A percentile compares a stretch with the other conserved stretches of the same genome.
Evolutionary conservation across 2,113 vertebrate genomes (phyloP).

Genomic region (Budorcas taxicolor): DNA sequence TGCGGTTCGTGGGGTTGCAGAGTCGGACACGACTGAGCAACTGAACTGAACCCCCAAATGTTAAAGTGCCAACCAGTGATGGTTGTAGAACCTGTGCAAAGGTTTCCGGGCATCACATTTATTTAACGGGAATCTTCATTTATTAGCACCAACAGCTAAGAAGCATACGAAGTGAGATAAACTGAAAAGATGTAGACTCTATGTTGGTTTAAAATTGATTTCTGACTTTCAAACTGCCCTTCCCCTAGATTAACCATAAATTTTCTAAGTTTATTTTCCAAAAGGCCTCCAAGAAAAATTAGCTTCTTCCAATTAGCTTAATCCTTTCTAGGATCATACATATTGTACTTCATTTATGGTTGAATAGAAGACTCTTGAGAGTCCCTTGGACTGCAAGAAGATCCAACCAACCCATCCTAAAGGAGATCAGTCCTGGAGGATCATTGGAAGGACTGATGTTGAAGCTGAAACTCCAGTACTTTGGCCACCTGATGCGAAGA

Average conservation of each 20-base stretch:
- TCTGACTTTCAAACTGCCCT: neutral
- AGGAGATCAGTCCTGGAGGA: no score
- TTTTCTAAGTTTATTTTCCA: neutral
- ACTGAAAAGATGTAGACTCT: neutral
- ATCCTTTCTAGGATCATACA: neutral
- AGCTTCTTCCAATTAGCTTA: neutral
- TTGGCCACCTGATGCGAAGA: no score
- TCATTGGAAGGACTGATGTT: no score
- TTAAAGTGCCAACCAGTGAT: neutral
- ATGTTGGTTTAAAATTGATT: neutral
- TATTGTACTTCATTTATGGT: no score
- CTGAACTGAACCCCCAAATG: neutral
- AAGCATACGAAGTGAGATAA: neutral
- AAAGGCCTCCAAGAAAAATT: neutral
- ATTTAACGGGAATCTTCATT: neutral
- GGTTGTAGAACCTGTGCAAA: accelerated
- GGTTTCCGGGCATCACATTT: neutral
- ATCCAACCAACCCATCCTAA: no score
- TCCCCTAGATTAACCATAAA: neutral
- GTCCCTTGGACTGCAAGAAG: no score
- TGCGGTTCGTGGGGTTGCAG: neutral
- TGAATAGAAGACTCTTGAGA: neutral
- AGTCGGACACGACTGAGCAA: neutral
- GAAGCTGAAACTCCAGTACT: no score
- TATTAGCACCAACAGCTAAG: neutral